Conservation (phyloP, 2,113 vertebrate genomes). For the Rhinolophus ferrumequinum region DNA sequence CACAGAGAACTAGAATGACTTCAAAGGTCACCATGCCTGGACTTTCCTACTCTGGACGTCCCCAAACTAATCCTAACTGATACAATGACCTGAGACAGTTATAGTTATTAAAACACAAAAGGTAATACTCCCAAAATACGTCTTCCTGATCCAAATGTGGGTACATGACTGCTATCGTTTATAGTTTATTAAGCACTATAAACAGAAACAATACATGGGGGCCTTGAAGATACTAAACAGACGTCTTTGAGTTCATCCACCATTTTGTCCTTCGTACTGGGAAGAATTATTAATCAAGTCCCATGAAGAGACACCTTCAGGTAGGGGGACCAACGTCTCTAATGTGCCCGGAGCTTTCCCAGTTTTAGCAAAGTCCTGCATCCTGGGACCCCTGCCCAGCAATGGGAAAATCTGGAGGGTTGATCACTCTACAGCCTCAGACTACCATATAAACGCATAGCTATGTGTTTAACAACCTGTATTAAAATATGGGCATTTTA, state of each 20-base stretch:
- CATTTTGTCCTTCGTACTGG: neutral
- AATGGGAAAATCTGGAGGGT: neutral
- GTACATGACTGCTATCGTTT: neutral
- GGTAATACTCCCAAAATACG: neutral
- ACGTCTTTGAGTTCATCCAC: neutral
- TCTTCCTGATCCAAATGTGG: neutral
- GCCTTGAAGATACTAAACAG: neutral
- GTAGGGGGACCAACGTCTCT: neutral
- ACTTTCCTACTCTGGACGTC: neutral
- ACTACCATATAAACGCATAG: neutral
- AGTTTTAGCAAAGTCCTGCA: neutral
- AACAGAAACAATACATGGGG: neutral
- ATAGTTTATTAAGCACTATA: neutral
- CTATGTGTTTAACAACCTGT: neutral
- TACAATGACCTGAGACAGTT: neutral
- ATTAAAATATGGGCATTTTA: neutral
- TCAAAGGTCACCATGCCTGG: neutral
- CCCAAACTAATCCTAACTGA: neutral
- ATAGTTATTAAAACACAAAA: neutral
- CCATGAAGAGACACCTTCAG: neutral
- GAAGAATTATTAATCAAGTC: neutral
- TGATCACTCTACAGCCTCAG: neutral
- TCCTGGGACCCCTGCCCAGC: neutral
- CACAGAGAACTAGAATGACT: neutral
- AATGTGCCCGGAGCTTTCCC: neutral